Base-by-base conservation (phyloP, 2,113 vertebrate species). In the Paramisgurnus dabryanus region DNA sequence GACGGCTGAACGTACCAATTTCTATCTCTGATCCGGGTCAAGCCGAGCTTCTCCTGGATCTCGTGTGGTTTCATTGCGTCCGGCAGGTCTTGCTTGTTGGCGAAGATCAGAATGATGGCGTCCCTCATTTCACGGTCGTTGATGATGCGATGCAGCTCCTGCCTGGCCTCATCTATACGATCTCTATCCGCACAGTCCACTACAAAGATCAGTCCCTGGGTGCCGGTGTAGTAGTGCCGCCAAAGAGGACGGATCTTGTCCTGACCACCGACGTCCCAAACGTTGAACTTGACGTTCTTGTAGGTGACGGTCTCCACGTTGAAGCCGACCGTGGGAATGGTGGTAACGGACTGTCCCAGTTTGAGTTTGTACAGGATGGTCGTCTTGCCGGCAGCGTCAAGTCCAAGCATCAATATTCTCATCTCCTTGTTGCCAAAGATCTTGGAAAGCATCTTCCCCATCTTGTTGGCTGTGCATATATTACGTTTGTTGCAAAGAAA, bases 1-100 rank as follows among this genome's bases (percentile, higher is more conserved):
- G 97, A 96, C 77, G 97, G 97, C 95, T 99, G 98, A 92, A 99
- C 97, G 88, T 99, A 99, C 98, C 98, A 99, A 94, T 98, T 98
- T 90, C 97, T 95, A 93, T 99, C 98, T 85, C 98, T 91, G 90
- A 98, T 97, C 15, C 98, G 96, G 84, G 98, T 99, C 91, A 99
- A 93, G 87, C 98, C 98, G 84, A 99, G 93, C 95, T 99, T 99
- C 93, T 99, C 98, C 91, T 99, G 98, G 91, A 99, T 98, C 93
- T 99, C 97, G 17, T 99, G 97, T 76, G 97, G 98, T 78, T 98
- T 99, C 97, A 99, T 99, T 91, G 98, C 96, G 67, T 99, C 98
- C 0, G 95, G 94, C 76, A 99, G 96, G 93, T 99, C 97, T 91
- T 99, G 98, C 90, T 99, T 99, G 93, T 99, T 99, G 93, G 98